A percentile compares a stretch with the other conserved stretches of the same genome.
Conservation (phyloP, 1,140 invertebrate species). For the Drosophila gunungcola region DNA sequence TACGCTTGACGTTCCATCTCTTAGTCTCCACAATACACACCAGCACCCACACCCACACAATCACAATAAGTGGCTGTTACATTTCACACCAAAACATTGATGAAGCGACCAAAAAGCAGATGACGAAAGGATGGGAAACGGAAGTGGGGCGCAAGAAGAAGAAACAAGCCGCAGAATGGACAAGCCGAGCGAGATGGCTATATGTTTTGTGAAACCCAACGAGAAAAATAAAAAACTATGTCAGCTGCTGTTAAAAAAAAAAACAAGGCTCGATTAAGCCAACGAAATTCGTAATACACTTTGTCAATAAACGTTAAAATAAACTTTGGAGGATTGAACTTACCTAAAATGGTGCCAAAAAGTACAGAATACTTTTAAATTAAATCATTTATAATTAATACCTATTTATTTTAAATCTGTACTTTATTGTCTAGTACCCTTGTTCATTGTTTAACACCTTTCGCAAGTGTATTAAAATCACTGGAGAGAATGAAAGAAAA, state of each 20-base stretch:
- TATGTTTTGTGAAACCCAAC: constrained; percentile 27
- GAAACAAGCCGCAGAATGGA: constrained; percentile 57
- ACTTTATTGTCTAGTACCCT: neutral
- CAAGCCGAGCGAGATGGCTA: constrained; percentile 34
- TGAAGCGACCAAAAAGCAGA: constrained; percentile 52
- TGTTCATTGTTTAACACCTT: neutral
- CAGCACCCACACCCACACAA: constrained; percentile 43
- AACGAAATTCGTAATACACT: neutral
- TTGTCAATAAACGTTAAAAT: no score
- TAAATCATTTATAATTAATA: no score
- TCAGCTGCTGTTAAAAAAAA: constrained; percentile 19
- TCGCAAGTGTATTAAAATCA: constrained; percentile 21
- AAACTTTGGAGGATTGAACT: no score
- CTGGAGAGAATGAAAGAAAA: constrained; percentile 55
- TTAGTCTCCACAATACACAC: constrained; percentile 6
- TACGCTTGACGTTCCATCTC: constrained; percentile 51
- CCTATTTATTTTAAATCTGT: no score
- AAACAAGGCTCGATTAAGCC: neutral
- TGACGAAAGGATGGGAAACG: constrained; percentile 13
- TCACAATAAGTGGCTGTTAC: constrained; percentile 82
- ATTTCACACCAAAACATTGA: constrained; percentile 78
- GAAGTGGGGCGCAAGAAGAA: constrained; percentile 25
- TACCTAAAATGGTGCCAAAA: no score
- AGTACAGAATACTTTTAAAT: no score
- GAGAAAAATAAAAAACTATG: constrained; percentile 5